Conservation (phyloP, 2,113 vertebrate genomes). For the Semicossyphus pulcher region DNA sequence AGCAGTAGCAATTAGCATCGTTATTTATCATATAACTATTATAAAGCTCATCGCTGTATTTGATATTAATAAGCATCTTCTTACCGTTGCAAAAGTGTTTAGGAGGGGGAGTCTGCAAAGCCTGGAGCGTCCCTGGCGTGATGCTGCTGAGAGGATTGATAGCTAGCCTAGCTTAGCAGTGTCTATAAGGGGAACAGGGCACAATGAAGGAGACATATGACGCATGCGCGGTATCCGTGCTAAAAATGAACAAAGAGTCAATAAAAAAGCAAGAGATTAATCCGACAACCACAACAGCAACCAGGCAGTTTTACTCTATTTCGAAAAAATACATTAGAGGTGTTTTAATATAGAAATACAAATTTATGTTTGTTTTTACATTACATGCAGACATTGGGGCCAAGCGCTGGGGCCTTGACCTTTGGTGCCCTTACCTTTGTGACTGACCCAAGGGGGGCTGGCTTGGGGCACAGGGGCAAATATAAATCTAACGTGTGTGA, state of each 20-base stretch:
- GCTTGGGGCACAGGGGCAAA: neutral
- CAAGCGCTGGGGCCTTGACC: neutral
- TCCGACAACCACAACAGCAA: neutral
- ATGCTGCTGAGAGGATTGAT: conserved; percentile 54
- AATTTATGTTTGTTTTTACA: no score
- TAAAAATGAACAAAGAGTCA: neutral
- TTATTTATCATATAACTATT: neutral
- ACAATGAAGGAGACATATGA: conserved; percentile 77
- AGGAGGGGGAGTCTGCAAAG: conserved; percentile 23
- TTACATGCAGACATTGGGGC: neutral
- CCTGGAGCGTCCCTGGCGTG: conserved; percentile 43
- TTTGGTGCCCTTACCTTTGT: no score
- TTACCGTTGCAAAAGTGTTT: conserved; percentile 55
- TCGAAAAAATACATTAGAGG: neutral
- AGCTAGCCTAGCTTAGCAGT: conserved; percentile 54
- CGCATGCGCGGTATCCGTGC: conserved; percentile 66
- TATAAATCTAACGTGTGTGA: neutral
- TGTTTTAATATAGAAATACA: no score
- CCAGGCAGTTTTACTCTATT: neutral
- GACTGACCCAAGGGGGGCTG: neutral
- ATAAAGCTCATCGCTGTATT: neutral
- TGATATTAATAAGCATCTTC: neutral
- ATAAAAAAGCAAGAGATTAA: conserved; percentile 5
- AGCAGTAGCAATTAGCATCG: neutral
- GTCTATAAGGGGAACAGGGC: conserved; percentile 56